Percentiles rank a stretch among this genome's conserved stretches.
Evolutionary conservation across 2,113 vertebrate species (phyloP).

Genomic region (Bungarus multicinctus): DNA sequence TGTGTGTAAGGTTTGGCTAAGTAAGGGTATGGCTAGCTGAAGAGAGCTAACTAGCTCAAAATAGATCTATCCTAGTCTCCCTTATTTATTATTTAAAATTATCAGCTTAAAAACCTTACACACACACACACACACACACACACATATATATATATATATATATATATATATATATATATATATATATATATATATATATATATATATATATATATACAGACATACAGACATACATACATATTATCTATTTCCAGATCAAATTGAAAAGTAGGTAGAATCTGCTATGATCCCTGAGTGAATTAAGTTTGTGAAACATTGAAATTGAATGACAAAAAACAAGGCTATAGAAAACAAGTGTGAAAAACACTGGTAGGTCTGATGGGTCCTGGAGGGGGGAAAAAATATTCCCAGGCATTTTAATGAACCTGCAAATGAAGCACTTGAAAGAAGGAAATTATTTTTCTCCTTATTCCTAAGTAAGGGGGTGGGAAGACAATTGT

Average conservation of each 20-base stretch:
- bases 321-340: not conserved
- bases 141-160: too few species aligned
- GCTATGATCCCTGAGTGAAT: not conserved
- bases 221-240: too few species aligned
- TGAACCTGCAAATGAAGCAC: not conserved
- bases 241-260: not conserved
- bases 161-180: too few species aligned
- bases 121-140: too few species aligned
- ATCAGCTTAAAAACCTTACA: too few species aligned
- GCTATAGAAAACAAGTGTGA: not conserved
- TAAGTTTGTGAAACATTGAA: not conserved
- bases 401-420: not conserved
- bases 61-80: too few species aligned
- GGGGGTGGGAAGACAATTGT: not conserved
- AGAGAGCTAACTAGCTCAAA: too few species aligned
- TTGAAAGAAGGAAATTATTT: not conserved
- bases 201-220: too few species aligned
- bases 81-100: too few species aligned
- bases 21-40: too few species aligned
- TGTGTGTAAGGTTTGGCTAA: too few species aligned
- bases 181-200: too few species aligned
- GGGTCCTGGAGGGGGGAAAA: not conserved
- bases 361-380: not conserved
- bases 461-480: not conserved
- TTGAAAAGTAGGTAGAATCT: not conserved